Conservation (phyloP, 2,888 invertebrate species). For the Agrotis clavis region DNA sequence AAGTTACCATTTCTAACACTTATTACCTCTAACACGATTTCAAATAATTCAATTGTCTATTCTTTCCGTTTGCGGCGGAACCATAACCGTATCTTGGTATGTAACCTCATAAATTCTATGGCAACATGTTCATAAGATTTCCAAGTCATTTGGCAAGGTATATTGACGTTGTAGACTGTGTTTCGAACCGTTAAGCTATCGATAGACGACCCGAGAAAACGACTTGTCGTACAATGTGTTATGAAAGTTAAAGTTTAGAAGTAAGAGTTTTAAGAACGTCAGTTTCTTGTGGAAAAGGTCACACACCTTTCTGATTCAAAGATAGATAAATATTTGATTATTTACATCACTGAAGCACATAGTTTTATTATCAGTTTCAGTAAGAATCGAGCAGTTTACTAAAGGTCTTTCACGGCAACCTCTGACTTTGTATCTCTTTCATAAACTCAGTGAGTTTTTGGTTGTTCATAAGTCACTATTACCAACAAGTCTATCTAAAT, state of each 20-base stretch:
- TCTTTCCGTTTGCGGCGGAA: background rate
- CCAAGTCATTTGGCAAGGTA: constrained; percentile 55
- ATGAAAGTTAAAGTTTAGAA: constrained; percentile 7
- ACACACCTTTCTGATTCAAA: background rate
- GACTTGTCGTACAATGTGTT: constrained; percentile 6
- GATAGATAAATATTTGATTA: background rate
- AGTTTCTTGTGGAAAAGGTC: background rate
- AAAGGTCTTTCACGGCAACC: background rate
- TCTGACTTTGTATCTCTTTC: background rate
- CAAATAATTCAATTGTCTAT: no score
- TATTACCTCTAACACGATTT: no score
- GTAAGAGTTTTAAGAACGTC: background rate
- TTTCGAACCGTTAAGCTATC: constrained; percentile 54
- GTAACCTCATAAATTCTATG: constrained; percentile 49
- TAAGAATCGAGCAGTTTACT: background rate
- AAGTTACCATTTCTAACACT: no score
- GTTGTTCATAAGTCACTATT: no score
- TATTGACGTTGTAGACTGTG: constrained; percentile 43
- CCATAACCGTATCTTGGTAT: constrained; percentile 43
- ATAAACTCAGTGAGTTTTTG: no score
- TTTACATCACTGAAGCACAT: background rate
- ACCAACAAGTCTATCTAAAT: no score
- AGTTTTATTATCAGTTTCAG: background rate
- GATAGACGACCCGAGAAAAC: constrained; percentile 24
- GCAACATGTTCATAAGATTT: constrained; percentile 62